Evolutionary conservation across 2,113 vertebrate species (phyloP).

Genomic region (Actenoides lindsayi): DNA sequence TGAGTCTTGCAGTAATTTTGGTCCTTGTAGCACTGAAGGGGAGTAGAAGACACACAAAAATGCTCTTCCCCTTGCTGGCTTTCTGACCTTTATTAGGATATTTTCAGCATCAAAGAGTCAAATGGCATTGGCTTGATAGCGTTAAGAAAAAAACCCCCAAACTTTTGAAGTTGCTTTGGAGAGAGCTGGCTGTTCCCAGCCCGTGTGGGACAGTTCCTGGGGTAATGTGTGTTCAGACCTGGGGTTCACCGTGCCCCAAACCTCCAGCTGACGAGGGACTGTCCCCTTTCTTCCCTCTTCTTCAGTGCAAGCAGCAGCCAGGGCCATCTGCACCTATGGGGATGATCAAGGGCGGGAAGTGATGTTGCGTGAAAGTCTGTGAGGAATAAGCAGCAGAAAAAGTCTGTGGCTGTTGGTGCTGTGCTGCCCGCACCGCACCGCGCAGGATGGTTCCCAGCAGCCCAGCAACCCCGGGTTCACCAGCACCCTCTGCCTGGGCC

Average conservation of each 20-base stretch:
- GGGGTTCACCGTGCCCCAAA: background rate
- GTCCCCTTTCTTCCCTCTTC: background rate
- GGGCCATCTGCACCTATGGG: background rate
- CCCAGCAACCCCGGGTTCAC: background rate
- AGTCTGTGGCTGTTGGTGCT: background rate
- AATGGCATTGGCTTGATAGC: background rate
- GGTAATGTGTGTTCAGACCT: fast-evolving
- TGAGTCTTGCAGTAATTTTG: background rate
- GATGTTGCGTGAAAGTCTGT: background rate
- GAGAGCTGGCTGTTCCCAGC: background rate
- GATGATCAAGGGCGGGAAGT: background rate
- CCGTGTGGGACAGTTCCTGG: background rate
- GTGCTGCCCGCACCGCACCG: no score
- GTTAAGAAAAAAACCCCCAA: background rate
- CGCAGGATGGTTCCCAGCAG: no score
- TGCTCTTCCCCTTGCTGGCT: background rate
- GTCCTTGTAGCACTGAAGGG: no score
- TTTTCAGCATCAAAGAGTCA: no score
- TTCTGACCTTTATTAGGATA: background rate
- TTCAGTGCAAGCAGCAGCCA: background rate
- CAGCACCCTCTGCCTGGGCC: background rate
- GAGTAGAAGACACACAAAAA: background rate
- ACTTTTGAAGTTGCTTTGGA: background rate
- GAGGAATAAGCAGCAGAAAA: background rate
- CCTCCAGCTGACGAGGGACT: fast-evolving